A percentile compares a stretch with the other conserved stretches of the same genome.
Conservation (phyloP, 2,888 invertebrate genomes). For the Melanchra persicariae region DNA sequence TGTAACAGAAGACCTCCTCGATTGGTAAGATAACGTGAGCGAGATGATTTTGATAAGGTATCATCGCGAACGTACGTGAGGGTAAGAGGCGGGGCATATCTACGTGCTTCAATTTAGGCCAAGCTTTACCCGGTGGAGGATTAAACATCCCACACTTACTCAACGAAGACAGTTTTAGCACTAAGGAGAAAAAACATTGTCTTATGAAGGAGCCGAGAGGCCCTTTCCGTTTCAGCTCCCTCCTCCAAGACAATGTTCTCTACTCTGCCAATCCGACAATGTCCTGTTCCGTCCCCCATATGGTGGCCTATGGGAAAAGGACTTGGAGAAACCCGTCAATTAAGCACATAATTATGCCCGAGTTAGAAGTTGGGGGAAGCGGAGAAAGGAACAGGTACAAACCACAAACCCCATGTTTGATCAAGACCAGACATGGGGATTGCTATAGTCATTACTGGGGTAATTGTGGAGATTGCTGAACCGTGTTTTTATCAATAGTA, state of each 20-base stretch:
- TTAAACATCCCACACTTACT: neutral
- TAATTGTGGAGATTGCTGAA: too few species aligned
- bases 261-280: neutral
- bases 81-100: neutral
- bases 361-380: too few species aligned
- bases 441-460: too few species aligned
- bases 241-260: too few species aligned
- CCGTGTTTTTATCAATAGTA: too few species aligned
- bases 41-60: slow-evolving; percentile 25
- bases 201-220: neutral
- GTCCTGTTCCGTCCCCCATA: neutral
- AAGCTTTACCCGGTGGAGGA: neutral
- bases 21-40: slow-evolving; percentile 34
- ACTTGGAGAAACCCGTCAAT: too few species aligned
- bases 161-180: neutral
- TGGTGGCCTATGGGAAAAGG: neutral
- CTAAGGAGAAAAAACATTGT: neutral
- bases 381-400: too few species aligned
- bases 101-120: slow-evolving; percentile 21
- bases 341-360: too few species aligned
- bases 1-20: slow-evolving; percentile 29
- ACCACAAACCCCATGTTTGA: too few species aligned
- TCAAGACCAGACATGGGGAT: too few species aligned
- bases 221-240: too few species aligned
- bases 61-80: slow-evolving; percentile 15